phyloP scores from a whole-genome alignment of 2,888 invertebrate species.

The Deroplatys truncata region DNA sequence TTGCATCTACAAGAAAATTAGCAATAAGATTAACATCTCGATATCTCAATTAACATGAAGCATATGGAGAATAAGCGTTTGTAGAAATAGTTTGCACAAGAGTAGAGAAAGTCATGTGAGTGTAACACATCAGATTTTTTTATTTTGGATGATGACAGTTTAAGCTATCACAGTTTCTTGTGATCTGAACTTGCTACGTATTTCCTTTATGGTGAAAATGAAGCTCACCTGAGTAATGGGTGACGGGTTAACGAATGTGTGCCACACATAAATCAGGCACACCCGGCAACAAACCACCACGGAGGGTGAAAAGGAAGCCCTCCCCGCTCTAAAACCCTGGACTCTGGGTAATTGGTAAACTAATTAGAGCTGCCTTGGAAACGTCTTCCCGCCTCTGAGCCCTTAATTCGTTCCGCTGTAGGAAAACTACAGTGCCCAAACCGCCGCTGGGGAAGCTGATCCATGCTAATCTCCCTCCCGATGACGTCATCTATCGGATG shows the following conservation, averaged over 20 bases:
- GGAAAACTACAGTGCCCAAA: neutral
- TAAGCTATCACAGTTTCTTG: too few relatives aligned
- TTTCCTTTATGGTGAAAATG: neutral
- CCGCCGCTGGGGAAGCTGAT: neutral
- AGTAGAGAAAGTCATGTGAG: too few relatives aligned
- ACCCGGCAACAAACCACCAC: neutral
- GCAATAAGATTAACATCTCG: too few relatives aligned
- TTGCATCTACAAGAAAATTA: too few relatives aligned
- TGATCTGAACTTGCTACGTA: too few relatives aligned
- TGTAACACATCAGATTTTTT: too few relatives aligned
- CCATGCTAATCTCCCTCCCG: neutral
- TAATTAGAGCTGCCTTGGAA: conserved; percentile 6
- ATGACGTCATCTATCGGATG: neutral
- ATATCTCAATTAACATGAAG: too few relatives aligned
- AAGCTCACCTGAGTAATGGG: neutral
- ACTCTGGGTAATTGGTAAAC: conserved; percentile 14
- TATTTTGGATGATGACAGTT: too few relatives aligned
- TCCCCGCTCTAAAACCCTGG: neutral
- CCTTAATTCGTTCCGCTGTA: neutral
- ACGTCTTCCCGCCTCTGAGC: neutral
- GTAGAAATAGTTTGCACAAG: too few relatives aligned
- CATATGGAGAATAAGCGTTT: too few relatives aligned
- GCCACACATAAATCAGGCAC: neutral
- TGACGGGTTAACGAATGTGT: neutral
- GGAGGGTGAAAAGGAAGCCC: neutral